Evolutionary conservation across 2,888 invertebrate genomes (phyloP).

Genomic region (Melanostoma scalare): DNA sequence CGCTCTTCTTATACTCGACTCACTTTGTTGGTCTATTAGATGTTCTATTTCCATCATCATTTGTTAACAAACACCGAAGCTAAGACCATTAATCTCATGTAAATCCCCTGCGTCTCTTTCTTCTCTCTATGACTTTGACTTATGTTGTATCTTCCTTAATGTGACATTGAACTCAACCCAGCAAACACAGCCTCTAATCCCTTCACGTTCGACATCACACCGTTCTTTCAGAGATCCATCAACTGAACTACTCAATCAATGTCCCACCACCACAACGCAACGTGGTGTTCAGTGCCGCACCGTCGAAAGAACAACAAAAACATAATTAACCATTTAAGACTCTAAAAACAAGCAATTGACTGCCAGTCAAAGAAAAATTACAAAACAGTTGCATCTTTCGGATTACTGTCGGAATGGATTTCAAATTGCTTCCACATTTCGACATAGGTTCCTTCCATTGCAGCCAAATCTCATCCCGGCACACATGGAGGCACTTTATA

Average conservation of each 20-base stretch:
- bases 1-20: neutral
- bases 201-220: constrained; percentile 45
- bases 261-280: neutral
- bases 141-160: constrained; percentile 41
- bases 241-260: constrained; percentile 46
- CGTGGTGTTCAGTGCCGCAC: neutral
- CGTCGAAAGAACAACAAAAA: constrained; percentile 52
- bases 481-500: constrained; percentile 11
- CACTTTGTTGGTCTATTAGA: constrained; percentile 12
- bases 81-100: constrained; percentile 52
- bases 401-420: constrained; percentile 64
- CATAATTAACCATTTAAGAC: constrained; percentile 72
- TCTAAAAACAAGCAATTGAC: constrained; percentile 58
- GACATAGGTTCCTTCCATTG: constrained; percentile 9
- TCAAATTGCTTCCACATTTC: constrained; percentile 63
- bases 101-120: neutral
- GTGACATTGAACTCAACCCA: constrained; percentile 54
- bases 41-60: constrained; percentile 51
- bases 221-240: constrained; percentile 43
- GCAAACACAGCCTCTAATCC: constrained; percentile 61
- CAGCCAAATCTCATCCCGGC: constrained; percentile 19
- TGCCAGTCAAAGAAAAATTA: constrained; percentile 60
- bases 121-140: constrained; percentile 15
- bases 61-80: constrained; percentile 55
- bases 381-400: constrained; percentile 69